Percentiles rank a stretch among this genome's conserved stretches.
These are phyloP conservation scores for Micrastur ruficollis DNA, from an alignment of 2,797 vertebrate species.

Conservation along the genomic window DNA sequence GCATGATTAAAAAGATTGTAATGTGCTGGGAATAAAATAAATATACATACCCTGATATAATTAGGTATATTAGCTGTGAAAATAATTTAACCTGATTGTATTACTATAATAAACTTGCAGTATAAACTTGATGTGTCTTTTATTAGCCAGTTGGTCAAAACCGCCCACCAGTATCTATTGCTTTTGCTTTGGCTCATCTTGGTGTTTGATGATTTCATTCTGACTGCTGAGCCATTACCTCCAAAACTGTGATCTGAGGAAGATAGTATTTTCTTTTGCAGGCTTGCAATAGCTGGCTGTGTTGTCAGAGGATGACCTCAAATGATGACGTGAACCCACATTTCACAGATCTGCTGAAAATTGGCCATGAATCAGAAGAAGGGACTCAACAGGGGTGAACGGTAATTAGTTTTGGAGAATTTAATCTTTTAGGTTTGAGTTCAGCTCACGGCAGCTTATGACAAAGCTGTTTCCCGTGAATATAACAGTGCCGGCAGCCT, in stretches of 20 bases:
- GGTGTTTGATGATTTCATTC: background rate
- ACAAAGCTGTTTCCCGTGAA: background rate
- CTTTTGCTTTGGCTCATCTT: background rate
- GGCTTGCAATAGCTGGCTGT: background rate
- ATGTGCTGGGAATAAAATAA: background rate
- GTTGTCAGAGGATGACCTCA: background rate
- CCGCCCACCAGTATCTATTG: background rate
- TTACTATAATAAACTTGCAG: conserved; percentile 54
- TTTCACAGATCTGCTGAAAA: background rate
- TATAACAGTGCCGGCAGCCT: background rate
- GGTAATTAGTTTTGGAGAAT: background rate
- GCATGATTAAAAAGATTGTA: conserved; percentile 45
- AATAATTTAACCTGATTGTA: background rate
- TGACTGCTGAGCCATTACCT: background rate
- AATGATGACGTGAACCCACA: background rate
- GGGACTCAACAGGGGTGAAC: background rate
- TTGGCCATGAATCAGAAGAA: background rate
- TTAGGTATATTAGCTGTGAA: background rate
- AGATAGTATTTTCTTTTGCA: background rate
- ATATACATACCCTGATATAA: background rate
- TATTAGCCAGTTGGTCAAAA: background rate
- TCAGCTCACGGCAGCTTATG: background rate
- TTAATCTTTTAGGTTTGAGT: background rate
- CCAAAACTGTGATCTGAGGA: background rate
- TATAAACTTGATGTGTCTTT: conserved; percentile 20